Evolutionary conservation across 2,888 invertebrate species (phyloP), one percentile per base, ranked within the genome.

Genomic region (Plebejus anna): DNA sequence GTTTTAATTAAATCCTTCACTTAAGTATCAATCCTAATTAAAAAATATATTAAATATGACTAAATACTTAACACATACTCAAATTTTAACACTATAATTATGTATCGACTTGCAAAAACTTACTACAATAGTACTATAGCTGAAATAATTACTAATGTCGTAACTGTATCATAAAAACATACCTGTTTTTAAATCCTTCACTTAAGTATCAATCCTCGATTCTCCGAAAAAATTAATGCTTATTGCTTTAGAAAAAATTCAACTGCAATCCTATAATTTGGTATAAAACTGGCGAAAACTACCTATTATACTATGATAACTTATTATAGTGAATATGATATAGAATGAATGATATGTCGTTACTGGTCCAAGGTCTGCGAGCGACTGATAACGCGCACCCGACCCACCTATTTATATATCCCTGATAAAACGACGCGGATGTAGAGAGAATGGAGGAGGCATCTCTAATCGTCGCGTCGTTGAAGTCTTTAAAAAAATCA

Each of bases 341-440:
- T 66, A 36, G 1, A 13, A 2, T 32, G 5, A 13, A 2, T 32
- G 66, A 66, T 66, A 66, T 66, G 66, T 66, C 32, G 32, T 66
- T 32, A 66, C 66, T 32, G 66, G 66, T 66, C 66, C 32, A 66
- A 32, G 66, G 66, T 66, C 66, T 66, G 66, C 5, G 32, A 13
- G 66, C 66, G 66, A 66, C 32, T 66, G 66, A 66, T 32, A 32
- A 36, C 32, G 13, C 32, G 66, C 32, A 4, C 66, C 32, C 66
- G 32, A 5, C 66, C 4, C 66, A 36, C 32, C 66, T 36, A 66
- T 36, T 66, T 66, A 66, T 66, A 66, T 66, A 13, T 66, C 66
- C 66, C n/a, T 36, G 66, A 66, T 32, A 13, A 36, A 13, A 28
- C 11, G 61, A 66, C 32, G 32, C 32, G 66, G 32, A 66, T 36